Conservation (phyloP, 2,113 vertebrate species). For the Penelope pileata region DNA sequence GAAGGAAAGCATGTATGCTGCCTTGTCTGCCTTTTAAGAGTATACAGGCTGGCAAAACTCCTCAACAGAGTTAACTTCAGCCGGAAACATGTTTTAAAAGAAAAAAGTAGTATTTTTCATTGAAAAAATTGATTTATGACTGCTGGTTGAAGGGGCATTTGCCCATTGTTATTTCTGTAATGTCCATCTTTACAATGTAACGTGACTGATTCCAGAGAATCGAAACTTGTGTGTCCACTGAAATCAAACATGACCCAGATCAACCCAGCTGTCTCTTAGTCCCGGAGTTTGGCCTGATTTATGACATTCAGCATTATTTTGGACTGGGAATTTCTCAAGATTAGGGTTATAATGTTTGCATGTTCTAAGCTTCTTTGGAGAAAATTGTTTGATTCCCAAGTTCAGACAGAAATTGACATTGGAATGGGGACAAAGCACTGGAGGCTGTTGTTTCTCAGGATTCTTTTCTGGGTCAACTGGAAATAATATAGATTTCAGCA, state of each 20-base stretch:
- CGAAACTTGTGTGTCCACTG: neutral
- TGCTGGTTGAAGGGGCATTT: neutral
- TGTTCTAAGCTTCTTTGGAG: neutral
- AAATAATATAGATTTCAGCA: neutral
- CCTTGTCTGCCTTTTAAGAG: neutral
- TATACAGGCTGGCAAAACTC: neutral
- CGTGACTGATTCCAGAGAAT: neutral
- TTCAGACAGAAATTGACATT: neutral
- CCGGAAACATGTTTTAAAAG: neutral
- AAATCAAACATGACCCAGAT: neutral
- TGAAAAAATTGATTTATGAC: neutral
- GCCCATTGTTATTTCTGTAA: neutral
- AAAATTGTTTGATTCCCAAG: neutral
- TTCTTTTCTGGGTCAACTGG: fast-evolving
- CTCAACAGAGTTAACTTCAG: neutral
- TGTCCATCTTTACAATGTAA: neutral
- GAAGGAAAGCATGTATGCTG: neutral
- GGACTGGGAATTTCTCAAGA: neutral
- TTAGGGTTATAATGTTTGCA: neutral
- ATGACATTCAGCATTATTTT: neutral
- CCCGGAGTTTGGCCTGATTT: neutral
- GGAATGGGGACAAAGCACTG: fast-evolving
- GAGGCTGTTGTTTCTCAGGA: neutral
- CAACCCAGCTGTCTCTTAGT: neutral
- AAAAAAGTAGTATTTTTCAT: neutral